Conservation (phyloP, 92 coral and sea anemone species). For the Phymanthus crucifer region DNA sequence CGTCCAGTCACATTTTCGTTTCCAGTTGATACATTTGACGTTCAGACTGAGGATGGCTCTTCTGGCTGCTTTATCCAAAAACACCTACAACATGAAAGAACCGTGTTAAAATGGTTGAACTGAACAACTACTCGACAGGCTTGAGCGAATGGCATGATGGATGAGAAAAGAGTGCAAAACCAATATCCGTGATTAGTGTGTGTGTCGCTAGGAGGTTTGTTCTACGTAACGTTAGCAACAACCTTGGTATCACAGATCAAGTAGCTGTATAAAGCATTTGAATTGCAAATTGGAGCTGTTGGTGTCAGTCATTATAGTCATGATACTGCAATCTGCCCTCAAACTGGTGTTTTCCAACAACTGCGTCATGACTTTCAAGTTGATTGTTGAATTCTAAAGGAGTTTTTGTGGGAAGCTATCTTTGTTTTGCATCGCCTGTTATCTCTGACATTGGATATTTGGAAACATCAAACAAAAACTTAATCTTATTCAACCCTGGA, state of each 20-base stretch:
- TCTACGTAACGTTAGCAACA: no score
- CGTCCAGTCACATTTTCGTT: constrained; percentile 96
- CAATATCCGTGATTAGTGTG: no score
- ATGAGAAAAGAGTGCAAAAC: no score
- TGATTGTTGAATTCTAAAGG: neutral
- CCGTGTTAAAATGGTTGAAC: neutral
- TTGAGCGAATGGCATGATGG: no score
- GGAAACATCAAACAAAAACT: neutral
- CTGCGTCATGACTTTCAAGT: neutral
- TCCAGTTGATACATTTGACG: constrained; percentile 95
- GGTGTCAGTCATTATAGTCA: neutral
- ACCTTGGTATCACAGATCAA: no score
- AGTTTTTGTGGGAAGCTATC: constrained; percentile 1
- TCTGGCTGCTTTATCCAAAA: constrained; percentile 92
- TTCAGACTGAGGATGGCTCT: constrained; percentile 78
- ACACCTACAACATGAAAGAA: constrained; percentile 53
- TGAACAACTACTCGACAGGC: no score
- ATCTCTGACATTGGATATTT: neutral
- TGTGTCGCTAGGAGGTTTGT: no score
- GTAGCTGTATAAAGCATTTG: neutral
- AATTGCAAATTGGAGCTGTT: neutral
- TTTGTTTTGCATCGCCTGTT: neutral
- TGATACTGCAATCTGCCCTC: neutral
- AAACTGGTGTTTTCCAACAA: neutral
- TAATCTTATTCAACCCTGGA: neutral